These are phyloP conservation scores for Nemapogon koenigi DNA, from an alignment of 2,888 invertebrate genomes.

Conservation along the genomic window DNA sequence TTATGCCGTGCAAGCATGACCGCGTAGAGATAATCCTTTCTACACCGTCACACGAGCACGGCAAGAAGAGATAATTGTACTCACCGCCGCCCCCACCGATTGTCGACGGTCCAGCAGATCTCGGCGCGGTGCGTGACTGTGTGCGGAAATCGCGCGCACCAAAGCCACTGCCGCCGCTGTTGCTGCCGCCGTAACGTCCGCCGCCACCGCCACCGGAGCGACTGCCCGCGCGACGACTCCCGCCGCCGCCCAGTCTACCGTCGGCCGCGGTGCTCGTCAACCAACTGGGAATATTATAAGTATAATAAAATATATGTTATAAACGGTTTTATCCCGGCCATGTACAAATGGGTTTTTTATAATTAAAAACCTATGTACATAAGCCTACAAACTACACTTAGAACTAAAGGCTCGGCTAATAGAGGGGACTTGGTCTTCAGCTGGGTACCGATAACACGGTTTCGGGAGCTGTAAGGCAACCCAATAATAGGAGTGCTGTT, in stretches of 20 bases:
- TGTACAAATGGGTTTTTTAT: too few relatives aligned
- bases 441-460: too few relatives aligned
- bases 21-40: too few relatives aligned
- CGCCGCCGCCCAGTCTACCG: slow-evolving; percentile 71
- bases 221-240: slow-evolving; percentile 50
- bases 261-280: slow-evolving; percentile 72
- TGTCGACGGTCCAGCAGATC: too few relatives aligned
- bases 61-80: slow-evolving; percentile 14
- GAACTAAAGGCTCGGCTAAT: too few relatives aligned
- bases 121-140: slow-evolving; percentile 34
- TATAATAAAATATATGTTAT: not conserved
- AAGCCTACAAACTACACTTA: too few relatives aligned
- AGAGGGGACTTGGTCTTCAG: too few relatives aligned
- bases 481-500: too few relatives aligned
- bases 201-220: slow-evolving; percentile 34
- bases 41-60: slow-evolving; percentile 53
- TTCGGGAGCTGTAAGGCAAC: too few relatives aligned
- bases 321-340: too few relatives aligned
- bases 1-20: too few relatives aligned
- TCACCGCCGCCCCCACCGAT: slow-evolving; percentile 37
- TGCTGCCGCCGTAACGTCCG: slow-evolving; percentile 55
- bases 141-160: slow-evolving; percentile 59
- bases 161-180: slow-evolving; percentile 49
- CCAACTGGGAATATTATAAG: slow-evolving; percentile 31
- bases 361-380: too few relatives aligned